phyloP scores from a whole-genome alignment of 2,113 vertebrate species.

The Bombycilla garrulus region DNA sequence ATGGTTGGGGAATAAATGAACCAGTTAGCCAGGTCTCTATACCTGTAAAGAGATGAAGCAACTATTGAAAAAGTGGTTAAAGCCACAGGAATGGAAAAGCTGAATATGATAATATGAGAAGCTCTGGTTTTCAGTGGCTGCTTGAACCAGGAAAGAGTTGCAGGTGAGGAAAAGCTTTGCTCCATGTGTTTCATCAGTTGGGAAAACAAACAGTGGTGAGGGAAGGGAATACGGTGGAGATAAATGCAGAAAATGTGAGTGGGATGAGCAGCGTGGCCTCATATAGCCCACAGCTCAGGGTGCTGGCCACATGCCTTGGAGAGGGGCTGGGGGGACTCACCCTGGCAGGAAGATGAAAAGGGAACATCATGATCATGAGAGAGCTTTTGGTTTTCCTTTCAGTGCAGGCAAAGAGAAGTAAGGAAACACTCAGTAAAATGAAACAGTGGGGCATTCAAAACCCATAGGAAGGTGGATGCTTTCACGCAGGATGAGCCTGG shows the following conservation, averaged over 20 bases:
- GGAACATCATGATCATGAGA: neutral
- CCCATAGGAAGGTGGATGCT: neutral
- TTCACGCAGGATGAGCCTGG: neutral
- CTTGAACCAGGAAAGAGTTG: neutral
- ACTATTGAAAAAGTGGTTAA: neutral
- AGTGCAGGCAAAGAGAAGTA: neutral
- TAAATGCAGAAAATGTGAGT: neutral
- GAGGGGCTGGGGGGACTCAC: neutral
- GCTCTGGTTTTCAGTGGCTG: neutral
- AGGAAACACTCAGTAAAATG: neutral
- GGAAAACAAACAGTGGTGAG: neutral
- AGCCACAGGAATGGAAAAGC: neutral
- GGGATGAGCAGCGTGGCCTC: neutral
- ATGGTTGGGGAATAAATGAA: neutral
- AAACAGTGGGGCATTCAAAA: neutral
- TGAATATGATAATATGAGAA: neutral
- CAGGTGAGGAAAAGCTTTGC: neutral
- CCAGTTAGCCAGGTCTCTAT: neutral
- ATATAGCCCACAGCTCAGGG: accelerated
- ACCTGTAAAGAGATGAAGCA: neutral
- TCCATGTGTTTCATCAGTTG: neutral
- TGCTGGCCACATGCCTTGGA: neutral
- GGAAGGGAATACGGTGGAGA: neutral
- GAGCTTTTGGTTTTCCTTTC: neutral
- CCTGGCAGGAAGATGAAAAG: neutral